These are phyloP conservation scores for Caenorhabditis sp. DNA, from an alignment of 2,888 invertebrate species.

Conservation along the genomic window DNA sequence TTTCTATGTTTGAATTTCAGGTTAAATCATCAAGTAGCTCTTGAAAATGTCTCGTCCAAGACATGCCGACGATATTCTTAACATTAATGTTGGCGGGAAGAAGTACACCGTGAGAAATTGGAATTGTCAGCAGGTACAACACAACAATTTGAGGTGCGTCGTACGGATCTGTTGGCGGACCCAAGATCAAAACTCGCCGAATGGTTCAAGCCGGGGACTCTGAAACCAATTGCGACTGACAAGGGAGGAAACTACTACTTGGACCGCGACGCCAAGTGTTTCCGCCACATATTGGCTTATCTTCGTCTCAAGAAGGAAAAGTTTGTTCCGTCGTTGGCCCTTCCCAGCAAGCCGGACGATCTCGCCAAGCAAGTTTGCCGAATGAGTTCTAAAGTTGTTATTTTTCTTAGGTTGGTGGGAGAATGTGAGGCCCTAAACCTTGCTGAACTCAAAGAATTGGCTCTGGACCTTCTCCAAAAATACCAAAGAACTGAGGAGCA, in stretches of 20 bases:
- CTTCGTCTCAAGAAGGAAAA: conserved; percentile 90
- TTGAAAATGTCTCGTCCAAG: conserved; percentile 75
- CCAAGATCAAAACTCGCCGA: conserved; percentile 81
- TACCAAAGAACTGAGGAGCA: conserved; percentile 82
- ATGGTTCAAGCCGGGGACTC: conserved; percentile 79
- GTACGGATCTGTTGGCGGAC: conserved; percentile 81
- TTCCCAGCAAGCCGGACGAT: conserved; percentile 83
- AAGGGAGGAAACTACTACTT: conserved; percentile 91
- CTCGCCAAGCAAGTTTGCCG: conserved; percentile 77
- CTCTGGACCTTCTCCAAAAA: conserved; percentile 80
- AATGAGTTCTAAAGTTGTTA: no score
- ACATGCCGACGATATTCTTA: conserved; percentile 82
- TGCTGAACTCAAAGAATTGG: conserved; percentile 81
- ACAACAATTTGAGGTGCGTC: conserved; percentile 69
- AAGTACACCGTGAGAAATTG: conserved; percentile 78
- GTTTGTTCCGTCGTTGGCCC: conserved; percentile 79
- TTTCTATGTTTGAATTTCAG: neutral
- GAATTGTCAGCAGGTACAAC: neutral
- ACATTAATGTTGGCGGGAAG: conserved; percentile 83
- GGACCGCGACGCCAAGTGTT: conserved; percentile 97
- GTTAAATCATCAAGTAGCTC: no score
- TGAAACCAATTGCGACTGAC: conserved; percentile 78
- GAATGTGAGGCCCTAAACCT: conserved; percentile 82
- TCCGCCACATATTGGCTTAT: conserved; percentile 97
- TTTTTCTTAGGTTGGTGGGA: conserved; percentile 75